Evolutionary conservation across 2,113 vertebrate genomes (phyloP).

Genomic region (Illadopsis cleaveri): DNA sequence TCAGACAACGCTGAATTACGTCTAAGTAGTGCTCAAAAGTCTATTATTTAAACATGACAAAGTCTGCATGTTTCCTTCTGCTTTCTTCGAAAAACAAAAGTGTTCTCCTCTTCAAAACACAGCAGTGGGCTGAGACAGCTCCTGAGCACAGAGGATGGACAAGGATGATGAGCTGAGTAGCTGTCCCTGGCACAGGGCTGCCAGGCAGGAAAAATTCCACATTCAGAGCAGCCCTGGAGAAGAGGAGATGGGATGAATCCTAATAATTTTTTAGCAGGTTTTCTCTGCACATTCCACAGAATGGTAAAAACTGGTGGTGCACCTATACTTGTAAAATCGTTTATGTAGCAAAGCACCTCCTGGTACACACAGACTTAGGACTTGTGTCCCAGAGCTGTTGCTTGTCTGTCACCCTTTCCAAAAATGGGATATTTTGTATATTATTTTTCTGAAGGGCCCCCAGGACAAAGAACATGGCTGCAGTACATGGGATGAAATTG

Average conservation of each 20-base stretch:
- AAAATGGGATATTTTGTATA: neutral
- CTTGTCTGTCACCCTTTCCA: fast-evolving
- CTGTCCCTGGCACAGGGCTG: neutral
- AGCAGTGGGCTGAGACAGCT: fast-evolving
- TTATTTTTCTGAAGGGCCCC: neutral
- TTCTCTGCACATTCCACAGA: neutral
- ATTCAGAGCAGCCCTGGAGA: fast-evolving
- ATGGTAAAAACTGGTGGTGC: neutral
- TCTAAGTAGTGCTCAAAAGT: neutral
- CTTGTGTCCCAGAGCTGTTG: neutral
- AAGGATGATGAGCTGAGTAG: neutral
- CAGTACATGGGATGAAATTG: neutral
- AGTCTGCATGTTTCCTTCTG: neutral
- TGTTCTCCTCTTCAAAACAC: neutral
- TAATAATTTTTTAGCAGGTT: neutral
- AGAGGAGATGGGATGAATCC: neutral
- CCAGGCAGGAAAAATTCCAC: neutral
- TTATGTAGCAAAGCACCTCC: neutral
- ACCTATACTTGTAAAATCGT: neutral
- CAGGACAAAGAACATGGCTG: neutral
- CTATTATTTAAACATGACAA: neutral
- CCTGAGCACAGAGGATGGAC: neutral
- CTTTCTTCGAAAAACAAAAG: neutral
- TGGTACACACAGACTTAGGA: neutral
- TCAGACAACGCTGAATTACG: neutral